These are phyloP conservation scores for Colletes latitarsis DNA, from an alignment of 1,140 invertebrate species.

Conservation along the genomic window DNA sequence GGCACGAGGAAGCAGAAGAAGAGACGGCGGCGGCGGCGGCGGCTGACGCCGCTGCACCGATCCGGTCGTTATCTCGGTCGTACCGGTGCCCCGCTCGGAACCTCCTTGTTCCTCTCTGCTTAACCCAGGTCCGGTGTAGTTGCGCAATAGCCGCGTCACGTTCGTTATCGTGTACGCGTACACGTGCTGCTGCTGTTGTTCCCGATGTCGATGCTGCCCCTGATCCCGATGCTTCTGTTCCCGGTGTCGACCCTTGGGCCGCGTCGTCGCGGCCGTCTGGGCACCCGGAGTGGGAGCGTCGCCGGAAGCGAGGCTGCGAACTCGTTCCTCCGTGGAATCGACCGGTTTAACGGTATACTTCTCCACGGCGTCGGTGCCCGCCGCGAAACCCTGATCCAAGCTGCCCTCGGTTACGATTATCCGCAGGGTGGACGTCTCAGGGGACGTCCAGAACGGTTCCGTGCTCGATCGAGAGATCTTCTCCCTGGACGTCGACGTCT, in stretches of 20 bases:
- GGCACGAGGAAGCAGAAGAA: conserved; percentile 72
- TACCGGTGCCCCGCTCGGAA: conserved; percentile 57
- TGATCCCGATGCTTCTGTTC: conserved; percentile 25
- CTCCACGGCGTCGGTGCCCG: conserved; percentile 27
- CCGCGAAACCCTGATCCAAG: conserved; percentile 36
- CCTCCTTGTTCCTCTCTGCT: conserved; percentile 59
- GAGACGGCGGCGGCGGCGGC: conserved; percentile 70
- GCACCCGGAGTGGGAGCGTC: conserved; percentile 10
- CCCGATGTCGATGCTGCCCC: conserved; percentile 35
- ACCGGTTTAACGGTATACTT: conserved; percentile 56
- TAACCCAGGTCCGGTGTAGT: conserved; percentile 78
- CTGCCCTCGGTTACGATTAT: conserved; percentile 46
- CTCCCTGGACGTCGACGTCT: conserved; percentile 25
- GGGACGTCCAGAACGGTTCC: conserved; percentile 9
- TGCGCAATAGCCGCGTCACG: conserved; percentile 78
- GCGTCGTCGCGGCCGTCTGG: conserved; percentile 10
- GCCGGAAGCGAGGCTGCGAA: conserved; percentile 33
- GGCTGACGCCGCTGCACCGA: conserved; percentile 49
- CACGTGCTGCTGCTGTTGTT: conserved; percentile 72
- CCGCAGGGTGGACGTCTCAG: conserved; percentile 34
- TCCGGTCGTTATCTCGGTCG: conserved; percentile 72
- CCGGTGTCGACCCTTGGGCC: not conserved
- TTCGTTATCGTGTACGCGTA: conserved; percentile 79
- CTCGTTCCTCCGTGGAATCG: conserved; percentile 49
- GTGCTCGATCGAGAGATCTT: conserved; percentile 6